These are phyloP conservation scores for Phyllotreta striolata DNA, from an alignment of 2,888 invertebrate species.

Conservation along the genomic window DNA sequence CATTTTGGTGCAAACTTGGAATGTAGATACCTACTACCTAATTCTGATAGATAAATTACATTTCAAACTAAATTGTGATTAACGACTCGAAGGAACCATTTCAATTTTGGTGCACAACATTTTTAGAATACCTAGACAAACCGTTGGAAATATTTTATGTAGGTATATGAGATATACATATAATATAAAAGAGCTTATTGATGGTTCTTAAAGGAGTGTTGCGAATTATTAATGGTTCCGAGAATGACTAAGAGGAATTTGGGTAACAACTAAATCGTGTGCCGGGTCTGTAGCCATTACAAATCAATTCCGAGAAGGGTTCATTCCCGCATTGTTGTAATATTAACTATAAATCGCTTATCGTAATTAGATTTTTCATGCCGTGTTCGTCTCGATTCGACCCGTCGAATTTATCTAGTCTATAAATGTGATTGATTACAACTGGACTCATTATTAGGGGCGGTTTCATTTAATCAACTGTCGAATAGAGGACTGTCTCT, in stretches of 20 bases:
- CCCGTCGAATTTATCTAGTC: neutral
- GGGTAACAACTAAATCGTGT: slow-evolving; percentile 40
- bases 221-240: slow-evolving; percentile 37
- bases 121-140: too few relatives aligned
- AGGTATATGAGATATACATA: neutral
- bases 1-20: too few relatives aligned
- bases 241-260: slow-evolving; percentile 38
- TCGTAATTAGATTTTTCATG: slow-evolving; percentile 31
- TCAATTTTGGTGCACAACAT: too few relatives aligned
- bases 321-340: slow-evolving; percentile 26
- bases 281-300: slow-evolving; percentile 28
- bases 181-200: slow-evolving; percentile 12
- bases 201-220: slow-evolving; percentile 38
- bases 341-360: slow-evolving; percentile 30
- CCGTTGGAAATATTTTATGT: neutral
- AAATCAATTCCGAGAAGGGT: slow-evolving; percentile 34
- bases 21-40: too few relatives aligned
- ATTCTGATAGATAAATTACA: too few relatives aligned
- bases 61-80: too few relatives aligned
- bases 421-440: slow-evolving; percentile 3
- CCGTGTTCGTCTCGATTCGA: slow-evolving; percentile 1
- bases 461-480: too few relatives aligned
- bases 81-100: too few relatives aligned
- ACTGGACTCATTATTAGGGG: slow-evolving; percentile 7
- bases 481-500: too few relatives aligned